Evolutionary conservation across 2,113 vertebrate genomes (phyloP).

Genomic region (Hyperopisus bebe): DNA sequence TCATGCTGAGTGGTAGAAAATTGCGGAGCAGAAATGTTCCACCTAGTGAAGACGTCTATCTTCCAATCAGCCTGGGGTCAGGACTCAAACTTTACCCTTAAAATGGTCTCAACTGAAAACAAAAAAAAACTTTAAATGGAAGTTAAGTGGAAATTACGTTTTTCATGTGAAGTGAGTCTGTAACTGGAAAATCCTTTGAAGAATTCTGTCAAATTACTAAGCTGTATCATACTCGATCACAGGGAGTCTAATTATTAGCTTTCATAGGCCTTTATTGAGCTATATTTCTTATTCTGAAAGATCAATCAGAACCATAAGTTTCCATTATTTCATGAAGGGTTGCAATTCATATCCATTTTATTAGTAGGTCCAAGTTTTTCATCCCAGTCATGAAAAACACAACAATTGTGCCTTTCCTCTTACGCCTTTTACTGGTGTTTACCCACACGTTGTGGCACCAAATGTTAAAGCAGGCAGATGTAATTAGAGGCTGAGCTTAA

Average conservation of each 20-base stretch:
- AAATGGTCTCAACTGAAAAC: neutral
- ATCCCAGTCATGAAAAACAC: neutral
- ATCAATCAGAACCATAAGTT: neutral
- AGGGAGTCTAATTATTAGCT: neutral
- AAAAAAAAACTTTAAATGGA: neutral
- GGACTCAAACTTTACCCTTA: neutral
- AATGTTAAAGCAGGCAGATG: neutral
- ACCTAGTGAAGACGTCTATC: neutral
- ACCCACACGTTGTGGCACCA: neutral
- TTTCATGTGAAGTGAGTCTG: neutral
- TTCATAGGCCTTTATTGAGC: neutral
- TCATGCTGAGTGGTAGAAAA: neutral
- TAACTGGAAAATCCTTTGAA: neutral
- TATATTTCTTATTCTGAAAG: neutral
- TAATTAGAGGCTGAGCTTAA: neutral
- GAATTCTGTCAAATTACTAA: neutral
- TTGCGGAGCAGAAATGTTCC: neutral
- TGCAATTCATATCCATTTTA: neutral
- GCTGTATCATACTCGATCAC: neutral
- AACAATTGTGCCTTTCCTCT: neutral
- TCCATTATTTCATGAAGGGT: neutral
- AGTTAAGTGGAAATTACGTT: neutral
- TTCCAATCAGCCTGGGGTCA: neutral
- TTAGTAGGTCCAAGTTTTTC: neutral
- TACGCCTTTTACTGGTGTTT: neutral